Conservation (phyloP, 1,140 invertebrate species). For the Dendrolimus kikuchii region DNA sequence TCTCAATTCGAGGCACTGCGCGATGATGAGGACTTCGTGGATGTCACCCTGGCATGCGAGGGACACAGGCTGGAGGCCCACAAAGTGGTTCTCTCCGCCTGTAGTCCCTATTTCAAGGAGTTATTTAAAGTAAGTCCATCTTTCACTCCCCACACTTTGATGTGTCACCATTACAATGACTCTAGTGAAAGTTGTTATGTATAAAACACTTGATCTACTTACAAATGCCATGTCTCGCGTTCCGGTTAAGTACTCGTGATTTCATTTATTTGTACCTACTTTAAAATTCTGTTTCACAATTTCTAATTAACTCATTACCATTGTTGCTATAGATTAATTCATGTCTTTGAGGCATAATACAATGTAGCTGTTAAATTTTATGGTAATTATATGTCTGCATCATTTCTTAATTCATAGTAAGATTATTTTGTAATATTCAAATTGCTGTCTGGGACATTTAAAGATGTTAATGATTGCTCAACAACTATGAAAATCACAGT, state of each 20-base stretch:
- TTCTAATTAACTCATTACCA: slow-evolving; percentile 68
- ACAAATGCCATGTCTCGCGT: slow-evolving; percentile 72
- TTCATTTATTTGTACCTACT: slow-evolving; percentile 71
- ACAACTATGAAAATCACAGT: no score
- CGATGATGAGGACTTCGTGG: slow-evolving; percentile 86
- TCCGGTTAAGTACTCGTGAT: slow-evolving; percentile 72
- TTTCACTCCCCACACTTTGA: slow-evolving; percentile 71
- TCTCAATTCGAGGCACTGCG: slow-evolving; percentile 85
- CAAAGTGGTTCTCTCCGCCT: slow-evolving; percentile 85
- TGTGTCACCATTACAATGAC: slow-evolving; percentile 72
- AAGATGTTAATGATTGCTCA: neutral
- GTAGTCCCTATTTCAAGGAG: slow-evolving; percentile 87
- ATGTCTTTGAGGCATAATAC: slow-evolving; percentile 20
- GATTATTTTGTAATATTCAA: slow-evolving; percentile 15
- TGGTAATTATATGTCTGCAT: slow-evolving; percentile 20
- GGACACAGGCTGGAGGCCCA: slow-evolving; percentile 84
- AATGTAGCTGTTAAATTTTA: slow-evolving; percentile 18
- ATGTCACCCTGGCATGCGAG: slow-evolving; percentile 88
- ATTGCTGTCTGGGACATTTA: slow-evolving; percentile 7
- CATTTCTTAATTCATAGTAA: slow-evolving; percentile 13
- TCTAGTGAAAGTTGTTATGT: slow-evolving; percentile 73
- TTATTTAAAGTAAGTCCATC: slow-evolving; percentile 82
- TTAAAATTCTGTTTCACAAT: slow-evolving; percentile 67
- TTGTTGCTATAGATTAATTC: slow-evolving; percentile 32
- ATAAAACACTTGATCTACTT: slow-evolving; percentile 73